Percentiles rank a stretch among this genome's conserved stretches.
Evolutionary conservation across 2,113 vertebrate species (phyloP).

Genomic region (Apeltes quadracus): DNA sequence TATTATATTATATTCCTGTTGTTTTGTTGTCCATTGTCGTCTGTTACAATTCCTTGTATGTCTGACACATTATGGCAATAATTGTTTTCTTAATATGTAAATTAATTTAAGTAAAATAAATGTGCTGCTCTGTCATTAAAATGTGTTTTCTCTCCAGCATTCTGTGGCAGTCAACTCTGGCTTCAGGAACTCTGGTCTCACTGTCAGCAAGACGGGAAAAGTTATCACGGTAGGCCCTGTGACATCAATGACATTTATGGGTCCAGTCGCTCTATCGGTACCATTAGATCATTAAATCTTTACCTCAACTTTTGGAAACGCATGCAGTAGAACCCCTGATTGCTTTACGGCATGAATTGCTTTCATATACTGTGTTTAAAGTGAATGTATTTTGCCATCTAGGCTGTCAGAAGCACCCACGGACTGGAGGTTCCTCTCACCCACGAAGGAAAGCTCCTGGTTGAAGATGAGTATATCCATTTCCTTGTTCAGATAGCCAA

Average conservation of each 20-base stretch:
- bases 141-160: conserved; percentile 85
- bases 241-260: background rate
- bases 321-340: background rate
- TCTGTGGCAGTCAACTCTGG: conserved; percentile 87
- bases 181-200: conserved; percentile 95
- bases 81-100: too few relatives aligned
- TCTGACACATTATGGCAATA: too few relatives aligned
- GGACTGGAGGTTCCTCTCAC: conserved; percentile 92
- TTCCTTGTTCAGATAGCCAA: conserved; percentile 88
- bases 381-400: background rate
- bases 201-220: conserved; percentile 90
- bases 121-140: too few relatives aligned
- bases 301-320: background rate
- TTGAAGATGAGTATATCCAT: conserved; percentile 86
- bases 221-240: conserved; percentile 83
- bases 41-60: too few relatives aligned
- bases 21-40: too few relatives aligned
- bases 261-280: too few relatives aligned
- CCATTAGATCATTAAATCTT: background rate
- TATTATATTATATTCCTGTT: too few relatives aligned
- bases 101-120: too few relatives aligned
- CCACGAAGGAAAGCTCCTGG: conserved; percentile 84
- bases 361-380: background rate
- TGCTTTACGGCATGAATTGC: background rate
- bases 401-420: conserved; percentile 95